phyloP scores from a whole-genome alignment of 2,113 vertebrate genomes.

The Dolichotis patagonum region DNA sequence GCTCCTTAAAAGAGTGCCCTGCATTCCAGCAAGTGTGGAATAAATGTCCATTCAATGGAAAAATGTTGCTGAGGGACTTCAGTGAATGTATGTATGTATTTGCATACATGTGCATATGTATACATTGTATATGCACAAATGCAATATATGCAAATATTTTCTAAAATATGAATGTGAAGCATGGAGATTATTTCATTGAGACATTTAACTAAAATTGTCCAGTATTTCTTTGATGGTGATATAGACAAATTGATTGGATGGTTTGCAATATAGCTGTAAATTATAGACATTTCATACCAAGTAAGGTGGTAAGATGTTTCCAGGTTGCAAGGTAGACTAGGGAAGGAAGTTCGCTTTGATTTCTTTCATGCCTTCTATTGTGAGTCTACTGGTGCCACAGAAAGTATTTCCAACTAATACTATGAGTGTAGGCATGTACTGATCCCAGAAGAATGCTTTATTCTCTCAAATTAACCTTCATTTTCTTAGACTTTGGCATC shows the following conservation, averaged over 20 bases:
- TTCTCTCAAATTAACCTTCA: neutral
- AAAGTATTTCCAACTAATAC: neutral
- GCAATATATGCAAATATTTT: neutral
- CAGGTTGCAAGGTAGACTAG: neutral
- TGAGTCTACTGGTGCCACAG: neutral
- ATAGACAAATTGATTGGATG: neutral
- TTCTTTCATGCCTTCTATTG: neutral
- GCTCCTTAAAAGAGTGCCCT: neutral
- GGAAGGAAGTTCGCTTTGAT: neutral
- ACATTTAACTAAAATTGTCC: neutral
- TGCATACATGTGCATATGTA: neutral
- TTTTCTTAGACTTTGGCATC: neutral
- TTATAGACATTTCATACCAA: neutral
- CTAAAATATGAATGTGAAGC: neutral
- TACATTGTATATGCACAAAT: neutral
- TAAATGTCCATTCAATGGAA: neutral
- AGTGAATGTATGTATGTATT: neutral
- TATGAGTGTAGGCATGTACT: neutral
- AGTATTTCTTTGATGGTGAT: conserved; percentile 30
- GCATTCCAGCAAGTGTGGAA: neutral
- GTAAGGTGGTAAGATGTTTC: neutral
- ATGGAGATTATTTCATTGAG: conserved; percentile 10
- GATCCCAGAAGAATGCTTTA: neutral
- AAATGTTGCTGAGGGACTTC: neutral
- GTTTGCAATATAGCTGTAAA: neutral